A percentile compares a stretch with the other conserved stretches of the same genome.
Evolutionary conservation across 2,888 invertebrate species (phyloP).

Genomic region (Agapetus fuscipes): DNA sequence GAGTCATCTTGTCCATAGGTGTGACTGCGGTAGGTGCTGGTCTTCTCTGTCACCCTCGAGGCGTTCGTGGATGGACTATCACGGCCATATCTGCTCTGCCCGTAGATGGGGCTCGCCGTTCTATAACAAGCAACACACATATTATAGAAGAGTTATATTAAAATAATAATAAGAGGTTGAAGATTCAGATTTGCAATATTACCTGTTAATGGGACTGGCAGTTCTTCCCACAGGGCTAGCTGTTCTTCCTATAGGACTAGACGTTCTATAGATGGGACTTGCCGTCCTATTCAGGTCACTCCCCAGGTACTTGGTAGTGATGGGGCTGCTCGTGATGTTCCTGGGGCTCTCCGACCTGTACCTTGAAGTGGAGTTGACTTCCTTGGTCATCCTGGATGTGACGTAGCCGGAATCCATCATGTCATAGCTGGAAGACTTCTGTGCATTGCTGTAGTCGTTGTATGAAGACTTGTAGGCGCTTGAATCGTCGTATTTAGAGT

Average conservation of each 20-base stretch:
- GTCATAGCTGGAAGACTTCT: conserved; percentile 29
- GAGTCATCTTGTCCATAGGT: conserved; percentile 38
- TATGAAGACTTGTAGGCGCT: conserved; percentile 25
- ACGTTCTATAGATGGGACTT: conserved; percentile 40
- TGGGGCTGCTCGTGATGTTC: conserved; percentile 39
- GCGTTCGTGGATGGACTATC: conserved; percentile 40
- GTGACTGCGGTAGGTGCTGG: conserved; percentile 41
- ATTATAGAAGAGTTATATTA: no score
- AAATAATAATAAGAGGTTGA: no score
- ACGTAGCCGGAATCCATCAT: conserved; percentile 37
- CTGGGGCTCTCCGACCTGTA: conserved; percentile 41
- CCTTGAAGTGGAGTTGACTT: conserved; percentile 28
- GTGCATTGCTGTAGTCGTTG: conserved; percentile 28
- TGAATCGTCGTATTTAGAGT: conserved; percentile 27
- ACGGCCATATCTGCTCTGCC: conserved; percentile 37
- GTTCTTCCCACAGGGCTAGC: conserved; percentile 44
- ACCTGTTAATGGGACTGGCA: conserved; percentile 47
- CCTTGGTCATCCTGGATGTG: conserved; percentile 33
- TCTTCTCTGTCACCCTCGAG: conserved; percentile 38
- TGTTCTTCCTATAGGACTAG: conserved; percentile 47
- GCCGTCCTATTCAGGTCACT: conserved; percentile 39
- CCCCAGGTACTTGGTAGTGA: conserved; percentile 46
- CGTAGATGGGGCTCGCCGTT: conserved; percentile 22
- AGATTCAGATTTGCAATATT: no score
- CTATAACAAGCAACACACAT: conserved; percentile 11